Base-by-base conservation (phyloP, 2,113 vertebrate species). In the Leptosomus discolor region DNA sequence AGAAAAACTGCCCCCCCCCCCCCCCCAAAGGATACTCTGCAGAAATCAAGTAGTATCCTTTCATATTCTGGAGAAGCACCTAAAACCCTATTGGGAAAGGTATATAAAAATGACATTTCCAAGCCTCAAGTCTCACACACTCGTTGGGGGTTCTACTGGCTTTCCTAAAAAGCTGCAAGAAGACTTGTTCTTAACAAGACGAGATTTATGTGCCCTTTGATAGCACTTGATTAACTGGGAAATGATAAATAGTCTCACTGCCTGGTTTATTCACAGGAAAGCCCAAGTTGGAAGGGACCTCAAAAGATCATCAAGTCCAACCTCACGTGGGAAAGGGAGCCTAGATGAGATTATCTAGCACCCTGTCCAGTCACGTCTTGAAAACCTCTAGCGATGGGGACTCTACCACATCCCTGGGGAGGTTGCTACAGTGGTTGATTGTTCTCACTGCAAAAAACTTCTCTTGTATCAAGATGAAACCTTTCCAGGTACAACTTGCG, bases 1-100 rank as follows among this genome's bases (percentile, higher is more conserved):
- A 57, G 41, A 45, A 45, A 45, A 41, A 27, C 7, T 6, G 2
- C 3, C 14, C 15, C 11, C 5, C 5, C 2, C 2, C 18, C 30
- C 12, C 8, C 27, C 18, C 20, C 11, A 26, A 36, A 56, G 14
- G 39, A 54, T 46, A 41, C 23, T 34, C 46, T 24, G 11, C 27
- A 63, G 32, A 80, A 68, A 50, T 34, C 26, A 46, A 15, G 30
- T 34, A 34, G 14, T 22, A 70, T n/a, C 24, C 34, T 58, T 77
- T 37, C 14, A 11, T 34, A 36, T 41, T 54, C n/a, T 23, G 32
- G 21, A 73, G 30, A 67, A 60, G 37, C 67, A 76, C 18, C 22
- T 48, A 51, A 70, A 92, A 39, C 15, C n/a, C 16, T 43, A 27
- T 67, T 57, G 63, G 34, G 36, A 85, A 75, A 90, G 68, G 16